Evolutionary conservation across 2,888 invertebrate genomes (phyloP), one percentile per base, ranked within the genome.

Genomic region (Petrophora chlorosata): DNA sequence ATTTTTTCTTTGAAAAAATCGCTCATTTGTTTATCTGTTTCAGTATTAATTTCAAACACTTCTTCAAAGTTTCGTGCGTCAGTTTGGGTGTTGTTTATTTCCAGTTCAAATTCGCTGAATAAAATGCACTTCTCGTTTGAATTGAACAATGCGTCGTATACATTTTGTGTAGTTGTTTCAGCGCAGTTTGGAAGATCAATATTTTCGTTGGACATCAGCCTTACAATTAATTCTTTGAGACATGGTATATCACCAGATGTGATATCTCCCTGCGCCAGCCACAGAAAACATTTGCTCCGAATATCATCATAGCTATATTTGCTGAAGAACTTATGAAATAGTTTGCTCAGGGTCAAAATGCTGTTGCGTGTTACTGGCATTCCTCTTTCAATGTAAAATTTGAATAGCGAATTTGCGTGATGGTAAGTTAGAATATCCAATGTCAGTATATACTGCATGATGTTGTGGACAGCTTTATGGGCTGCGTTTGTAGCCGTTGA

Each of bases 331-430:
- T 76, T 79, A 30, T 76, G 53, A 33, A 82, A 73, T 10, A 86
- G 45, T 23, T 57, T 53, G 40, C 65, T 78, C 12, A 91, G 58
- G 2, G 89, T 90, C 17, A 52, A 60, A 2, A 89, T 59, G 53
- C 81, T 85, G 17, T 65, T 48, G 22, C 69, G 65, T 10, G 79
- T 84, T 3, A 83, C 75, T 2, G 85, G 84, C 80, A 90, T 85
- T 35, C 79, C 83, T 51, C 77, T 83, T 42, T 90, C 89, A 10
- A 73, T 65, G 46, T 89, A 90, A 14, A 85, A 61, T 58, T 83
- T 80, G 12, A 86, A 61, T n/a, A 90, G 57, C 3, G 82, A 71
- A 49, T 81, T 74, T 4, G 79, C 65, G 28, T 76, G 72, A 41
- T 71, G 59, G 52, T 79, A 81, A 40, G 74, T 74, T n/a, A 89